These are phyloP conservation scores for Cryptus viduatorius DNA, from an alignment of 2,888 invertebrate species.

Conservation along the genomic window DNA sequence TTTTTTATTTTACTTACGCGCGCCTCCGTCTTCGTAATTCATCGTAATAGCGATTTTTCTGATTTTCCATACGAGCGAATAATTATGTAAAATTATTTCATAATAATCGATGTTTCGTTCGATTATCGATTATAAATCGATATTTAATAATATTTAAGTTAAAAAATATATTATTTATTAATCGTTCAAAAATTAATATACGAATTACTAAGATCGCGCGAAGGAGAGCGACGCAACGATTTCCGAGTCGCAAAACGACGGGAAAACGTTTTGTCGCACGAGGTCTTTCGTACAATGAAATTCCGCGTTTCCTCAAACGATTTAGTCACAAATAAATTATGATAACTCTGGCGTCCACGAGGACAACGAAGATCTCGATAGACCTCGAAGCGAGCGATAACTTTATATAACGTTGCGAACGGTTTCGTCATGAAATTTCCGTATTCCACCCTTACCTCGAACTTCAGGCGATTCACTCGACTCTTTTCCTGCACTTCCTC, in stretches of 20 bases:
- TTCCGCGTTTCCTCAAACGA: slow-evolving; percentile 22
- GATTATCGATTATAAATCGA: not conserved
- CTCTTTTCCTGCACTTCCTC: slow-evolving; percentile 72
- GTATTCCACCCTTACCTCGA: slow-evolving; percentile 78
- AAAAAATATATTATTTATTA: not conserved
- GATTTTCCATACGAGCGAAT: not conserved
- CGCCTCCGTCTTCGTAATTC: not conserved
- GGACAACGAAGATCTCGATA: slow-evolving; percentile 28
- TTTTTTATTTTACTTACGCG: slow-evolving; percentile 16
- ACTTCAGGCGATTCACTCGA: slow-evolving; percentile 69
- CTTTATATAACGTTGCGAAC: not conserved
- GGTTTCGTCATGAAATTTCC: slow-evolving; percentile 40
- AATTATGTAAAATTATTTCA: not conserved
- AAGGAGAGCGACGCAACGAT: slow-evolving; percentile 3
- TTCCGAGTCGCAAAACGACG: not conserved
- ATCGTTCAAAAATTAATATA: not conserved
- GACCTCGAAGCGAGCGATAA: slow-evolving; percentile 25
- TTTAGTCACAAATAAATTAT: slow-evolving; percentile 1
- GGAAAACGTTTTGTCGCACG: slow-evolving; percentile 19
- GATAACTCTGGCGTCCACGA: slow-evolving; percentile 25
- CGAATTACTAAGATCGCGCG: not conserved
- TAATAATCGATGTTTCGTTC: not conserved
- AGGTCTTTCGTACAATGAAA: slow-evolving; percentile 6
- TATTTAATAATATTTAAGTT: not conserved
- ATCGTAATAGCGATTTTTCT: slow-evolving; percentile 10